Evolutionary conservation across 1,140 invertebrate genomes (phyloP).

Genomic region (Ptiloglossa arizonensis): DNA sequence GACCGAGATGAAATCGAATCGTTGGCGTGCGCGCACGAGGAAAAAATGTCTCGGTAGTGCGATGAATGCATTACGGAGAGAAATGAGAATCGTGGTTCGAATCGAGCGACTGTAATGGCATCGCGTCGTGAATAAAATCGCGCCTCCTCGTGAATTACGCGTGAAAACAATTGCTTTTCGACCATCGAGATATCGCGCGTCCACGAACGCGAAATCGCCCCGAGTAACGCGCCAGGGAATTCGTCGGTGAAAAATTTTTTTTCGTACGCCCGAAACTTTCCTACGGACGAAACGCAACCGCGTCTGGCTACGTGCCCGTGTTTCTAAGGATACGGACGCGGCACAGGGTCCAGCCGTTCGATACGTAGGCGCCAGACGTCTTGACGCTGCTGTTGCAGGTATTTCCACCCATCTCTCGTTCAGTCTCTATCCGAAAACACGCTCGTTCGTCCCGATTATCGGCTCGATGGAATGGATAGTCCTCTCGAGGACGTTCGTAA

Average conservation of each 20-base stretch:
- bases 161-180: too few relatives aligned
- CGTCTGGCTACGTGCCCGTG: conserved; percentile 25
- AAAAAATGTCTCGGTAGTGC: background rate
- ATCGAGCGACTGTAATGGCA: background rate
- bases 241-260: too few relatives aligned
- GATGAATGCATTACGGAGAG: background rate
- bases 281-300: background rate
- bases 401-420: conserved; percentile 18
- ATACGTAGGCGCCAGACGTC: conserved; percentile 63
- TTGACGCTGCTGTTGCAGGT: conserved; percentile 51
- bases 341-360: conserved; percentile 19
- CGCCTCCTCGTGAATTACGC: background rate
- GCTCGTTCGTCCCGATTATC: too few relatives aligned
- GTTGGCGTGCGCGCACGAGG: background rate
- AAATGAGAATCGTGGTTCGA: background rate
- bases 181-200: too few relatives aligned
- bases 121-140: background rate
- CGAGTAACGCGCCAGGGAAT: too few relatives aligned
- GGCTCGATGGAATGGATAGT: too few relatives aligned
- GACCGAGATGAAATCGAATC: conserved; percentile 18
- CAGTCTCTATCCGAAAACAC: background rate
- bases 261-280: background rate
- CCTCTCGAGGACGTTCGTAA: too few relatives aligned
- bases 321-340: conserved; percentile 15
- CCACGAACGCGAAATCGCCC: too few relatives aligned